A percentile compares a stretch with the other conserved stretches of the same genome.
These are phyloP conservation scores for Acholoe squamosa DNA, from an alignment of 2,888 invertebrate genomes.

Conservation along the genomic window DNA sequence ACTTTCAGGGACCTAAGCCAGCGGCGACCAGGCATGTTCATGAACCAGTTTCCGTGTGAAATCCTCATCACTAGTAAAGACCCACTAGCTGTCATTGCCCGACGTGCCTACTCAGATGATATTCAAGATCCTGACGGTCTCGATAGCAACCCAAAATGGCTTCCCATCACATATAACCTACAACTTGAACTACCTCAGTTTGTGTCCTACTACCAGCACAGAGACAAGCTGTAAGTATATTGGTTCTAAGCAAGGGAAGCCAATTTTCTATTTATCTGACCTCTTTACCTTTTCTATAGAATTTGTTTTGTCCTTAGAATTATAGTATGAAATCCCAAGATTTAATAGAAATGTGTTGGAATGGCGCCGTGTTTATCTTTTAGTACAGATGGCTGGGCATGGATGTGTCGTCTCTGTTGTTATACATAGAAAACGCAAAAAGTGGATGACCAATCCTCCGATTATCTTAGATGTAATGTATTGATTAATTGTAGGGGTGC, in stretches of 20 bases:
- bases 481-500: conserved; percentile 84
- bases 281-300: too few relatives aligned
- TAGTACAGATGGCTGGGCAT: too few relatives aligned
- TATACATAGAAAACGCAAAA: too few relatives aligned
- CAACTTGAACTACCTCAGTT: conserved; percentile 92
- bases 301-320: too few relatives aligned
- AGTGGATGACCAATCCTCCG: conserved; percentile 58
- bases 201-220: conserved; percentile 90
- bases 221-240: conserved; percentile 85
- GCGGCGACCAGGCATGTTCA: conserved; percentile 81
- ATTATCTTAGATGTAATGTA: neutral
- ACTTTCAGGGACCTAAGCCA: conserved; percentile 75
- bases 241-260: neutral
- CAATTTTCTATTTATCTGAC: too few relatives aligned
- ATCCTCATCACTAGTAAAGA: conserved; percentile 95
- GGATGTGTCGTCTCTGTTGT: too few relatives aligned
- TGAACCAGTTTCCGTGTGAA: conserved; percentile 97
- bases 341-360: too few relatives aligned
- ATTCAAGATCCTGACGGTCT: conserved; percentile 72
- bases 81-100: conserved; percentile 89
- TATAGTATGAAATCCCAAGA: too few relatives aligned
- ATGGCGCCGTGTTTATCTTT: too few relatives aligned
- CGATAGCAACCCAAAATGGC: conserved; percentile 87
- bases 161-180: conserved; percentile 94
- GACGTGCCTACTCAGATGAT: conserved; percentile 85